Evolutionary conservation across 2,113 vertebrate genomes (phyloP), one percentile per base, ranked within the genome.

Genomic region (Desmodus rotundus): DNA sequence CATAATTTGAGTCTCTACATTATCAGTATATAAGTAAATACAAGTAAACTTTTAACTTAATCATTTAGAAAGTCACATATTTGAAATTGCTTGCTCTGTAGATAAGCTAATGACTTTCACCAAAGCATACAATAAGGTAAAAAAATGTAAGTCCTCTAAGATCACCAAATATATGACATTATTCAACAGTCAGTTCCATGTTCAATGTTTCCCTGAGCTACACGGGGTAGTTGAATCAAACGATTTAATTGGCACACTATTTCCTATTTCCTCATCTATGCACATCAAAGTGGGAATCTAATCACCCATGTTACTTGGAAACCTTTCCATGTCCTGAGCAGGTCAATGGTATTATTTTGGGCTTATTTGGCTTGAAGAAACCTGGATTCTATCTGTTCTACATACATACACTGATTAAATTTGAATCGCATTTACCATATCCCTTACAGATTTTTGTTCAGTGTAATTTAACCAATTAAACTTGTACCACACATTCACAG

Each of bases 41-140:
- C 47, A 96, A 41, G 22, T 36, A 78, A 97, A 96, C 95, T 96
- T 81, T 96, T 96, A 97, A 96, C 97, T 97, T 98, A 67, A 22
- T 47, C 78, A 91, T 93, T 94, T 95, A 52, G 88, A 90, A 98
- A 98, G 90, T 96, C 80, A 89, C 41, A 47, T 43, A 86, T 84
- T 93, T 84, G 50, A 95, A 96, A 63, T 45, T 93, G 5, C 54
- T 96, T 98, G 92, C 26, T 74, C 15, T 72, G 63, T 28, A 96
- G 73, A 78, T 95, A 89, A 76, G 36, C 96, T 95, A 98, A 97
- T 94, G 76, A 96, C 58, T 96, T 98, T 97, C 96, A 97, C 87
- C 7, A 1, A 94, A 98, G 86, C 86, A 92, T 85, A 65, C 91
- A 92, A 97, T 93, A 94, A 97, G 5, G 45, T 97, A 17, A 83